These are phyloP conservation scores for Jordanella pulchra DNA, from an alignment of 2,797 vertebrate genomes.

Conservation along the genomic window DNA sequence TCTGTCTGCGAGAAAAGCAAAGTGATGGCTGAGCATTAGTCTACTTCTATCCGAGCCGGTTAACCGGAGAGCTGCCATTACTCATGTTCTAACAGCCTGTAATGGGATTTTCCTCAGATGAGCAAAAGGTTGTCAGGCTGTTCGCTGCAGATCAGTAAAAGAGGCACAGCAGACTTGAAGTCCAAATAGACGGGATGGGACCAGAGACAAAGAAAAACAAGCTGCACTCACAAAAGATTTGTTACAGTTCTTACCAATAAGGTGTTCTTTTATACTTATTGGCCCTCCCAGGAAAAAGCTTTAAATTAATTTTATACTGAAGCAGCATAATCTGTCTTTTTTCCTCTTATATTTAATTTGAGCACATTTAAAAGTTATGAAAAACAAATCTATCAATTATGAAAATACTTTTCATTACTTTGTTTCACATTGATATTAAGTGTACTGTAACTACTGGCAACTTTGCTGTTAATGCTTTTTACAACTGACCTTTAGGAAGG, in stretches of 20 bases:
- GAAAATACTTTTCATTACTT: not conserved
- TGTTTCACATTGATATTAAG: not conserved
- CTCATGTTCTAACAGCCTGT: slow-evolving; percentile 74
- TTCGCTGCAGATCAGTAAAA: slow-evolving; percentile 50
- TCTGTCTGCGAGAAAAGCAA: slow-evolving; percentile 47
- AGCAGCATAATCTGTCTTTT: not conserved
- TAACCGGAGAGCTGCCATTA: slow-evolving; percentile 74
- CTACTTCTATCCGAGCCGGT: slow-evolving; percentile 58
- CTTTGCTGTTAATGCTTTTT: not conserved
- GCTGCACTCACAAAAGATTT: slow-evolving; percentile 12
- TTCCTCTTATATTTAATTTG: not conserved
- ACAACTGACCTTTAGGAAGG: not conserved
- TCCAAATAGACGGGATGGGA: slow-evolving; percentile 54
- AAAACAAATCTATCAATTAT: not conserved
- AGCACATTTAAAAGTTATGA: not conserved
- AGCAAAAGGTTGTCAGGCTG: slow-evolving; percentile 75
- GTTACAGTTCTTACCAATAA: not conserved
- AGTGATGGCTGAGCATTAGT: slow-evolving; percentile 56
- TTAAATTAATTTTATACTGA: not conserved
- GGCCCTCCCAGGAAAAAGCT: not conserved
- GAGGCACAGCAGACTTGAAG: slow-evolving; percentile 50
- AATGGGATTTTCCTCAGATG: slow-evolving; percentile 82
- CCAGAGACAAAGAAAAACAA: slow-evolving; percentile 14
- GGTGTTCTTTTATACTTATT: not conserved
- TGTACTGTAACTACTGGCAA: not conserved